Conservation (phyloP, 2,888 invertebrate species). For the Temnothorax rugatulus region DNA sequence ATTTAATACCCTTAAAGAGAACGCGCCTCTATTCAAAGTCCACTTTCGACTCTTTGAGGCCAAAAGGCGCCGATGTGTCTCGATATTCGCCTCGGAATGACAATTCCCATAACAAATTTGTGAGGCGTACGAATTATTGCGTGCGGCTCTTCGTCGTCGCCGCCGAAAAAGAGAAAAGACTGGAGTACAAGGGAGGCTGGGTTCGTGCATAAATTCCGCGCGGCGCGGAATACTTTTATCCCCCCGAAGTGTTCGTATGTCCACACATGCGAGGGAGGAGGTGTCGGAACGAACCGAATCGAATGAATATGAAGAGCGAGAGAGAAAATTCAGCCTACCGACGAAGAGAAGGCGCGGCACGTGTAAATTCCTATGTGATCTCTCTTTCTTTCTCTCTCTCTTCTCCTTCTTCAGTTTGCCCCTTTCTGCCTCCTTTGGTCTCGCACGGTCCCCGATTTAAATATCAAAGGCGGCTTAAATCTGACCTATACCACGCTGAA, state of each 20-base stretch:
- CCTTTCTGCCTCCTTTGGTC: slow-evolving; percentile 60
- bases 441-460: slow-evolving; percentile 82
- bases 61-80: slow-evolving; percentile 52
- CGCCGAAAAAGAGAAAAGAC: slow-evolving; percentile 47
- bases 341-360: slow-evolving; percentile 77
- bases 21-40: neutral
- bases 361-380: slow-evolving; percentile 85
- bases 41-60: neutral
- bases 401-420: slow-evolving; percentile 61
- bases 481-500: slow-evolving; percentile 86
- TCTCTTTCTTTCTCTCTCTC: slow-evolving; percentile 67
- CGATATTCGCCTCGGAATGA: slow-evolving; percentile 63
- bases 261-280: slow-evolving; percentile 55
- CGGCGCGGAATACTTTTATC: slow-evolving; percentile 76
- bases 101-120: slow-evolving; percentile 74
- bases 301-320: slow-evolving; percentile 48
- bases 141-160: slow-evolving; percentile 32
- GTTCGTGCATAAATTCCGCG: slow-evolving; percentile 78
- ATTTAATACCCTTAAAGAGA: neutral
- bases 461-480: slow-evolving; percentile 86
- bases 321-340: slow-evolving; percentile 69
- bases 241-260: slow-evolving; percentile 14
- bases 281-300: slow-evolving; percentile 67
- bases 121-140: slow-evolving; percentile 71
- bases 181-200: slow-evolving; percentile 54